Evolutionary conservation across 2,797 vertebrate species (phyloP).

Genomic region (Decapterus maruadsi): DNA sequence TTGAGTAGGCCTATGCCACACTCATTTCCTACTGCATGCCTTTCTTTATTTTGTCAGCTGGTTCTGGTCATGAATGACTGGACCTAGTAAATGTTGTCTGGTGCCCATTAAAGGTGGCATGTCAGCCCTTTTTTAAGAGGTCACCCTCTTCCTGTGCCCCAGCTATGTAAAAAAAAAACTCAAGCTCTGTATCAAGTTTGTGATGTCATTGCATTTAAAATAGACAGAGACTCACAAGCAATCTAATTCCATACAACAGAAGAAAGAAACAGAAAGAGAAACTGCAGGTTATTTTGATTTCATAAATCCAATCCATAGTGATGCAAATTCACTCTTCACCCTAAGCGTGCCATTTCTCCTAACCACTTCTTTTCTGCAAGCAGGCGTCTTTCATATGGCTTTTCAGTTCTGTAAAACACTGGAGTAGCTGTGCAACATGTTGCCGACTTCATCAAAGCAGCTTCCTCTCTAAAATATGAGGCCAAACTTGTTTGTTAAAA

Average conservation of each 20-base stretch:
- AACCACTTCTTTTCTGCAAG: constrained; percentile 42
- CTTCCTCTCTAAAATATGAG: constrained; percentile 41
- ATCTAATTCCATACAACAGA: not conserved
- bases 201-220: not conserved
- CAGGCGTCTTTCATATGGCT: not conserved
- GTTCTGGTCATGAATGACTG: not conserved
- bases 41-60: not conserved
- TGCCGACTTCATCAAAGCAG: constrained; percentile 4
- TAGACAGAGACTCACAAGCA: no score
- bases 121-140: constrained; percentile 8
- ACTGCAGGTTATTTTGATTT: no score
- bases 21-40: not conserved
- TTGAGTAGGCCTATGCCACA: not conserved
- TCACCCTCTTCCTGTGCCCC: constrained; percentile 17
- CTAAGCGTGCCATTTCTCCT: not conserved
- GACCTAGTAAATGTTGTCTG: constrained; percentile 16
- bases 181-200: not conserved
- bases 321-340: not conserved
- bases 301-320: not conserved
- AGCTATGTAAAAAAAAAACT: not conserved
- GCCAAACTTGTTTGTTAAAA: constrained; percentile 53
- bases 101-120: constrained; percentile 31
- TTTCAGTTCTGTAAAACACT: constrained; percentile 24
- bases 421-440: not conserved
- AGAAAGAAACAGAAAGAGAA: no score